Percentiles rank a stretch among this genome's conserved stretches.
Evolutionary conservation across 2,888 invertebrate genomes (phyloP).

Genomic region (Tipula lateralis): DNA sequence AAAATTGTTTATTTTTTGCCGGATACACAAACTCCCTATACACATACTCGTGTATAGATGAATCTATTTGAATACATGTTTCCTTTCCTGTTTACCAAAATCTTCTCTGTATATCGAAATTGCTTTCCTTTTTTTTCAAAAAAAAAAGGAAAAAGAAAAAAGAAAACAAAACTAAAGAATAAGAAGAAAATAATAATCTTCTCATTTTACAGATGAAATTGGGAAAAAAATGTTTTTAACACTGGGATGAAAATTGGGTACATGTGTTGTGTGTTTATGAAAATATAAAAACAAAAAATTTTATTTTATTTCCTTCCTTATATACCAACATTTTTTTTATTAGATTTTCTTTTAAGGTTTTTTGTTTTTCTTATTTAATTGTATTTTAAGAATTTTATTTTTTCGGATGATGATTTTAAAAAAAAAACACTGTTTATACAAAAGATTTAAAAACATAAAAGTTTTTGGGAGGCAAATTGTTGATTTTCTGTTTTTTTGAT

Average conservation of each 20-base stretch:
- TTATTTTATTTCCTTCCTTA: slow-evolving; percentile 20
- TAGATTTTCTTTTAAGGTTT: slow-evolving; percentile 9
- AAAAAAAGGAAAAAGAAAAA: background rate
- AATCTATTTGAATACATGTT: background rate
- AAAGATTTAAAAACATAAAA: background rate
- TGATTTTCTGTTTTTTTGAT: background rate
- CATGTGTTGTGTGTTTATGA: slow-evolving; percentile 24
- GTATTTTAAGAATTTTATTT: slow-evolving; percentile 7
- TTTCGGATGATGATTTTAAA: slow-evolving; percentile 5
- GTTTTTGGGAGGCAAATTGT: background rate
- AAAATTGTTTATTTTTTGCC: background rate
- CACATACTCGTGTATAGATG: too few species aligned
- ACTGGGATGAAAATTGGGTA: background rate
- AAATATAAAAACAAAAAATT: background rate
- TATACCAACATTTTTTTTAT: background rate
- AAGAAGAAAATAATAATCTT: background rate
- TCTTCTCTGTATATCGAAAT: background rate
- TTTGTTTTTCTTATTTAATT: slow-evolving; percentile 14
- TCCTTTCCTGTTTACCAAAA: slow-evolving; percentile 7
- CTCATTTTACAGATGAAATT: background rate
- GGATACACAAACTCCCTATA: background rate
- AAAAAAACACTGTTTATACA: slow-evolving; percentile 15
- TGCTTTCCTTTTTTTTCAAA: background rate
- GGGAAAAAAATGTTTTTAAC: background rate
- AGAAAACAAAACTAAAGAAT: background rate